phyloP scores from a whole-genome alignment of 2,797 vertebrate genomes.

The Cryptoblepharus egeriae region DNA sequence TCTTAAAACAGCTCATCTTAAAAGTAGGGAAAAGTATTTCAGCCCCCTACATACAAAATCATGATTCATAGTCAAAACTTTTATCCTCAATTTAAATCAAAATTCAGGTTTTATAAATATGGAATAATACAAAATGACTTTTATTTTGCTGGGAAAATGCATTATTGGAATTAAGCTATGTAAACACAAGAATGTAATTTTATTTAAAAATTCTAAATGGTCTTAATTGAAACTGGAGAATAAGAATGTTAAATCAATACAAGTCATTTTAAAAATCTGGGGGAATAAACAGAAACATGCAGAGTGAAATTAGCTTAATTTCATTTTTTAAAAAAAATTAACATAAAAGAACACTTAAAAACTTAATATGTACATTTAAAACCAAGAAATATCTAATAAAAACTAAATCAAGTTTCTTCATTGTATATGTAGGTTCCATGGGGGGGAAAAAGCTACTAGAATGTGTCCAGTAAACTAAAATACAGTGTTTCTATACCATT shows the following conservation, averaged over 20 bases:
- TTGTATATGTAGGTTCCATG: slow-evolving; percentile 80
- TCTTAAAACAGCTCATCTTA: slow-evolving; percentile 66
- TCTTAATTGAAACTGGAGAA: slow-evolving; percentile 61
- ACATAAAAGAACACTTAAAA: slow-evolving; percentile 76
- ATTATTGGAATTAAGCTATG: slow-evolving; percentile 63
- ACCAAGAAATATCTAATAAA: slow-evolving; percentile 73
- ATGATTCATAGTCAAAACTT: slow-evolving; percentile 73
- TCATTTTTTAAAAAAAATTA: slow-evolving; percentile 72
- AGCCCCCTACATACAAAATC: slow-evolving; percentile 74
- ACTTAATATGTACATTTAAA: slow-evolving; percentile 82
- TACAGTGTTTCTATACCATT: slow-evolving; percentile 89
- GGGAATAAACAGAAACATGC: slow-evolving; percentile 71
- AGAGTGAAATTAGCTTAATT: slow-evolving; percentile 84
- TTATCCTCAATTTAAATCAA: slow-evolving; percentile 75
- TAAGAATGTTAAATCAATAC: slow-evolving; percentile 57
- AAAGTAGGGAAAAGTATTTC: slow-evolving; percentile 73
- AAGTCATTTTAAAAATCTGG: slow-evolving; percentile 56
- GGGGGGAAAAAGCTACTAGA: slow-evolving; percentile 80
- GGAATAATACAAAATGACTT: slow-evolving; percentile 65
- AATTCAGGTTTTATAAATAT: slow-evolving; percentile 73
- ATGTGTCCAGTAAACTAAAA: slow-evolving; percentile 89
- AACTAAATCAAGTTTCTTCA: slow-evolving; percentile 86
- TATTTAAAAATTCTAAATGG: slow-evolving; percentile 60
- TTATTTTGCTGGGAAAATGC: slow-evolving; percentile 52
- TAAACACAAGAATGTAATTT: slow-evolving; percentile 67